A percentile compares a stretch with the other conserved stretches of the same genome.
Evolutionary conservation across 2,888 invertebrate genomes (phyloP).

Genomic region (Dromius quadrimaculatus): DNA sequence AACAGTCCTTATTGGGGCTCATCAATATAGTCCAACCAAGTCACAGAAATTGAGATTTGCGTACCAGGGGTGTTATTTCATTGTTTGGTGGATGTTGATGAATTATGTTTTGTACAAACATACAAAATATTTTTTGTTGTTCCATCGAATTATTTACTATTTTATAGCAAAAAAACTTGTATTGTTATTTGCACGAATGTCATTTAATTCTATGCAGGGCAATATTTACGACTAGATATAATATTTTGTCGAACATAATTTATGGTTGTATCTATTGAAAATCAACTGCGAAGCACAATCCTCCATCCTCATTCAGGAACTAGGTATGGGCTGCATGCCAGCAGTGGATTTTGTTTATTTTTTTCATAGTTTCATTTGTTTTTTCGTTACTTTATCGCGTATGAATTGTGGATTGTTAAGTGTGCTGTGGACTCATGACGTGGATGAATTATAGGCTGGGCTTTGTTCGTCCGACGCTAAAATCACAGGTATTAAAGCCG

Average conservation of each 20-base stretch:
- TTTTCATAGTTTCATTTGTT: conserved; percentile 38
- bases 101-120: too few species aligned
- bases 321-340: not conserved
- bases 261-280: conserved; percentile 5
- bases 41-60: too few species aligned
- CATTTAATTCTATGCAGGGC: not conserved
- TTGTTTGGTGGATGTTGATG: too few species aligned
- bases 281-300: not conserved
- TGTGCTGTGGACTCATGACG: conserved; percentile 46
- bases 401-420: conserved; percentile 52
- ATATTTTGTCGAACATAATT: conserved; percentile 13
- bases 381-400: conserved; percentile 41
- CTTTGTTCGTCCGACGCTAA: conserved; percentile 46
- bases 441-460: conserved; percentile 45
- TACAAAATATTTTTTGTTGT: too few species aligned
- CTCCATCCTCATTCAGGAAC: conserved; percentile 8
- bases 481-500: conserved; percentile 51
- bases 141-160: too few species aligned
- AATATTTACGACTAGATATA: conserved; percentile 3
- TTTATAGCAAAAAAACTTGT: too few species aligned
- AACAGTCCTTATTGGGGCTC: too few species aligned
- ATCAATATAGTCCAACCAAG: too few species aligned
- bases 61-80: too few species aligned
- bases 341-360: conserved; percentile 24
- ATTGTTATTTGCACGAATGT: not conserved